phyloP scores from a whole-genome alignment of 1,140 invertebrate genomes.

The Himalopsyche phryganea region DNA sequence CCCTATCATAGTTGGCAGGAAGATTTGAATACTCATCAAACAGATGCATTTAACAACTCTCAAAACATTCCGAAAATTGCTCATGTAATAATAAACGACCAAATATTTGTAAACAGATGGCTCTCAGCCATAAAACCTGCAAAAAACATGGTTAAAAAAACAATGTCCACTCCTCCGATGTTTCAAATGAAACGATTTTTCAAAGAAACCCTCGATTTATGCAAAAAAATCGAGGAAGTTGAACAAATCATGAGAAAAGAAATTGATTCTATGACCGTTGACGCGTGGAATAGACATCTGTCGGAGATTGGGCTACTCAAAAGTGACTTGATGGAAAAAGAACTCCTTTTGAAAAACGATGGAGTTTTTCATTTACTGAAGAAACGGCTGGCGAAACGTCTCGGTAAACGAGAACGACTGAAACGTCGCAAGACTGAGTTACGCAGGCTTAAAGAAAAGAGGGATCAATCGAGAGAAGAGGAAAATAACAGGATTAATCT shows the following conservation, averaged over 20 bases:
- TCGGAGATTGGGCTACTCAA: constrained; percentile 49
- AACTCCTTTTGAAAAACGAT: constrained; percentile 43
- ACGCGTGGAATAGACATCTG: constrained; percentile 53
- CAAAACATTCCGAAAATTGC: neutral
- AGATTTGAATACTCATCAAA: neutral
- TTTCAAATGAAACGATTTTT: constrained; percentile 41
- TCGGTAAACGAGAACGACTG: constrained; percentile 54
- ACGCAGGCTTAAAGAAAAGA: constrained; percentile 45
- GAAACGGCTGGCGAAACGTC: constrained; percentile 51
- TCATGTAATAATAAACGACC: constrained; percentile 33
- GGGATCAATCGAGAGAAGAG: constrained; percentile 43
- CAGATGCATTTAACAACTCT: neutral
- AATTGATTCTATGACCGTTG: constrained; percentile 43
- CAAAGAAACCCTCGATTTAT: constrained; percentile 37
- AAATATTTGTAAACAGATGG: constrained; percentile 42
- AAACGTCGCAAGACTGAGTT: constrained; percentile 48
- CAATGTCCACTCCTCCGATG: constrained; percentile 32
- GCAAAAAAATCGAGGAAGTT: constrained; percentile 47
- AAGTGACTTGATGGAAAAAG: constrained; percentile 43
- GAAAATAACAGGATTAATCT: constrained; percentile 57
- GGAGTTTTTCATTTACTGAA: constrained; percentile 46
- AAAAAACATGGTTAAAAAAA: constrained; percentile 21
- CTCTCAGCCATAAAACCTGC: constrained; percentile 5
- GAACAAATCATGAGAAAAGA: constrained; percentile 47
- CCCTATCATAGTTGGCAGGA: too few relatives aligned